These are phyloP conservation scores for Pangasius sanitwongsei DNA, from an alignment of 2,797 vertebrate genomes.

Conservation along the genomic window DNA sequence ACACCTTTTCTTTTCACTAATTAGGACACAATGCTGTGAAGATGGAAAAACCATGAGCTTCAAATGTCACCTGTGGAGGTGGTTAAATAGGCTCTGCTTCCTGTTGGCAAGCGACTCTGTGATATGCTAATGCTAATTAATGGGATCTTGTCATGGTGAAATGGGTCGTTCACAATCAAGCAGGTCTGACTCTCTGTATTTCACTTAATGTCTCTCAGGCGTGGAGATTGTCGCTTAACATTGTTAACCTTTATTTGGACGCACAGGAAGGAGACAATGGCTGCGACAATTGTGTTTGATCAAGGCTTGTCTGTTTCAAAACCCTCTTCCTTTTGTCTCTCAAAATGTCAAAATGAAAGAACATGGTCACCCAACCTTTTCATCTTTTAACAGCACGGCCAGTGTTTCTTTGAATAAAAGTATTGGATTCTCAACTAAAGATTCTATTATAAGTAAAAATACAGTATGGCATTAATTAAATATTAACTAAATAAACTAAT, in stretches of 20 bases:
- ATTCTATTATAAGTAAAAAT: neutral
- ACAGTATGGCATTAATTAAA: neutral
- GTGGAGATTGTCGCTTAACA: slow-evolving; percentile 56
- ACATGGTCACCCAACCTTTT: slow-evolving; percentile 25
- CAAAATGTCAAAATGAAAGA: slow-evolving; percentile 52
- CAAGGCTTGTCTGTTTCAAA: slow-evolving; percentile 41
- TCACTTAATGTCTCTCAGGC: slow-evolving; percentile 56
- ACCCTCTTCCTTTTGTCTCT: slow-evolving; percentile 40
- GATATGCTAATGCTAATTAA: slow-evolving; percentile 59
- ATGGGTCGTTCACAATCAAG: slow-evolving; percentile 50
- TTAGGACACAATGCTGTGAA: slow-evolving; percentile 64
- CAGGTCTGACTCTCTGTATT: slow-evolving; percentile 47
- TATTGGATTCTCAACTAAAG: neutral
- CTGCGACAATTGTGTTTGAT: slow-evolving; percentile 56
- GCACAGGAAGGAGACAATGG: slow-evolving; percentile 51
- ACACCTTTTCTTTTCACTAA: slow-evolving; percentile 64
- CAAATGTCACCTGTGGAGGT: slow-evolving; percentile 60
- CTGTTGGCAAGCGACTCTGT: slow-evolving; percentile 54
- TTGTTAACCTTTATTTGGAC: slow-evolving; percentile 59
- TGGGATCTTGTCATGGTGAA: slow-evolving; percentile 54
- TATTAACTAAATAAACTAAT: neutral
- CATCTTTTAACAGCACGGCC: slow-evolving; percentile 3
- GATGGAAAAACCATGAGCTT: slow-evolving; percentile 50
- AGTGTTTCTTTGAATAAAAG: neutral
- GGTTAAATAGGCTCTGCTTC: slow-evolving; percentile 58